These are phyloP conservation scores for Calonectris borealis DNA, from an alignment of 2,113 vertebrate genomes.

Conservation along the genomic window DNA sequence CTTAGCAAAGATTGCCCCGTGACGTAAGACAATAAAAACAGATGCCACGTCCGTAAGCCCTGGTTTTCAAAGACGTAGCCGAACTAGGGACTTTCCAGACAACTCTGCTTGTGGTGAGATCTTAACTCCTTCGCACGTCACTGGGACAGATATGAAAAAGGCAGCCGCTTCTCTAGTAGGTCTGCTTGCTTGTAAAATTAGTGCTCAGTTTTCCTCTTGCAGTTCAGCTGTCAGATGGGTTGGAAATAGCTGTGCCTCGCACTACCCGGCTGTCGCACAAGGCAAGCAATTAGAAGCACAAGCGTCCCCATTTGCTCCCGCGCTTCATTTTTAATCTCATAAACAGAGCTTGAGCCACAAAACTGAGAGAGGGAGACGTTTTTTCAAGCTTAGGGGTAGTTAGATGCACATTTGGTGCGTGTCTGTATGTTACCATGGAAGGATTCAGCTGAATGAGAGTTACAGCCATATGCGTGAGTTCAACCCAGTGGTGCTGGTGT, in stretches of 20 bases:
- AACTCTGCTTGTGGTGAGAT: background rate
- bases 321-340: background rate
- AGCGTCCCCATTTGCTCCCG: background rate
- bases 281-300: constrained; percentile 22
- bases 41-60: background rate
- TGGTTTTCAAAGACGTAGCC: background rate
- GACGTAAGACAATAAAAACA: background rate
- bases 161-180: background rate
- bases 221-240: background rate
- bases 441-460: background rate
- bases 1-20: background rate
- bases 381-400: background rate
- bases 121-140: background rate
- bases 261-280: background rate
- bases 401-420: background rate
- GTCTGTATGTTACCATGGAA: background rate
- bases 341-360: background rate
- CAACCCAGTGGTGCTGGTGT: background rate
- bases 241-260: background rate
- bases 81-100: background rate
- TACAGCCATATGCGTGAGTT: background rate
- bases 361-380: background rate
- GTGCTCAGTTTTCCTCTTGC: background rate
- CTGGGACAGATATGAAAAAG: background rate
- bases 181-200: constrained; percentile 21